Conservation (phyloP, 1,140 invertebrate genomes). For the Drosophila navojoa region DNA sequence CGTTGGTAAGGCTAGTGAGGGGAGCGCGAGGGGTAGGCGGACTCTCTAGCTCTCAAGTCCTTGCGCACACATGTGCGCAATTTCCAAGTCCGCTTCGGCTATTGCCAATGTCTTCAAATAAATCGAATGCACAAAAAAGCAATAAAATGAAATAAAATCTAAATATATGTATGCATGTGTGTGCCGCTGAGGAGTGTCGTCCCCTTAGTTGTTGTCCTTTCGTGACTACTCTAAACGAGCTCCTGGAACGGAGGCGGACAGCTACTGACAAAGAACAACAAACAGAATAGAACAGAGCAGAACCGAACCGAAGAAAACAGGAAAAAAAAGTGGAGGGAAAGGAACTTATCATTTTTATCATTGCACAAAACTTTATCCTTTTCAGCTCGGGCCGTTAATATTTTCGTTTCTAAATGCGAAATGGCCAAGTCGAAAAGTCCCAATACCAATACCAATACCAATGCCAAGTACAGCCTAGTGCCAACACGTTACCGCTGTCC, state of each 20-base stretch:
- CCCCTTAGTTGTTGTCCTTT: conserved; percentile 44
- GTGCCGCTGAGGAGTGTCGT: conserved; percentile 49
- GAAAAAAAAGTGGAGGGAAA: conserved; percentile 23
- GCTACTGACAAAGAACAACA: conserved; percentile 6
- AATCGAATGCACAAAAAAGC: conserved; percentile 82
- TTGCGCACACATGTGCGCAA: conserved; percentile 81
- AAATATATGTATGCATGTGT: conserved; percentile 68
- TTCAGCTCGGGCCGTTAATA: conserved; percentile 74
- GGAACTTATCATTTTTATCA: conserved; percentile 82
- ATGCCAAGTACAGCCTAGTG: conserved; percentile 46
- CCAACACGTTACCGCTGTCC: conserved; percentile 55
- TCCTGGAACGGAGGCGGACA: conserved; percentile 26
- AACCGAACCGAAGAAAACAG: background rate
- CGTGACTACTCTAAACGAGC: conserved; percentile 12
- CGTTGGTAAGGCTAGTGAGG: background rate
- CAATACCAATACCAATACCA: background rate
- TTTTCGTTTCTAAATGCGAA: conserved; percentile 69
- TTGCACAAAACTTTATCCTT: conserved; percentile 82
- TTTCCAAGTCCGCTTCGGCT: conserved; percentile 79
- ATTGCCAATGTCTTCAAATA: conserved; percentile 75
- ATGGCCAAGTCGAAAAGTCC: conserved; percentile 19
- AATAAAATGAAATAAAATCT: conserved; percentile 83
- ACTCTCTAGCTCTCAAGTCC: conserved; percentile 57
- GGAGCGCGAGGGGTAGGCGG: background rate
- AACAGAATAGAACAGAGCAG: background rate